phyloP scores from a whole-genome alignment of 2,888 invertebrate genomes.

The Calephelis perditalis region DNA sequence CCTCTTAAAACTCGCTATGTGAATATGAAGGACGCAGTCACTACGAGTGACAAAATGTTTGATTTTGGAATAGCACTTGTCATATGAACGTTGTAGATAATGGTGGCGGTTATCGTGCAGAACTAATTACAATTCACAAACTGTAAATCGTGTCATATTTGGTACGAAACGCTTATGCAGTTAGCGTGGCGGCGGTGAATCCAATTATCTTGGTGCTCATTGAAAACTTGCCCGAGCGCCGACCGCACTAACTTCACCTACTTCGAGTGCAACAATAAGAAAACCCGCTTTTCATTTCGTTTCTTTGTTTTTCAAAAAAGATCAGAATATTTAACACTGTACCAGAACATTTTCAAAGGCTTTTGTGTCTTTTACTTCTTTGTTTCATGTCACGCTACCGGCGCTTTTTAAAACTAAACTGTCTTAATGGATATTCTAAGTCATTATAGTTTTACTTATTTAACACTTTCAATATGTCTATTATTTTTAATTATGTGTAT shows the following conservation, averaged over 20 bases:
- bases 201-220: conserved; percentile 26
- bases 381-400: conserved; percentile 19
- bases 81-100: conserved; percentile 10
- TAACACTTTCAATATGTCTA: too few relatives aligned
- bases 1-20: too few relatives aligned
- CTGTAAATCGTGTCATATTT: conserved; percentile 15
- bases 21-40: too few relatives aligned
- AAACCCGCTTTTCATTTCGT: conserved; percentile 21
- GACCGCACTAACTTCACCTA: conserved; percentile 23
- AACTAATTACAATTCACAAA: conserved; percentile 12
- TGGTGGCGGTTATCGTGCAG: conserved; percentile 10
- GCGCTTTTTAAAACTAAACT: neutral
- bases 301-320: conserved; percentile 25
- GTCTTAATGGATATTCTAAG: conserved; percentile 3
- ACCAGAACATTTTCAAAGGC: conserved; percentile 27
- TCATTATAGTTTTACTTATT: neutral
- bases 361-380: conserved; percentile 27
- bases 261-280: conserved; percentile 23
- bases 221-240: conserved; percentile 23
- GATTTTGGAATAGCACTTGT: neutral
- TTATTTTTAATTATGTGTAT: too few relatives aligned
- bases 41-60: neutral
- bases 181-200: conserved; percentile 23
- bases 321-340: conserved; percentile 29
- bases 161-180: conserved; percentile 18